Percentiles rank a stretch among this genome's conserved stretches.
These are phyloP conservation scores for Aeoliscus strigatus DNA, from an alignment of 2,797 vertebrate genomes.

Conservation along the genomic window DNA sequence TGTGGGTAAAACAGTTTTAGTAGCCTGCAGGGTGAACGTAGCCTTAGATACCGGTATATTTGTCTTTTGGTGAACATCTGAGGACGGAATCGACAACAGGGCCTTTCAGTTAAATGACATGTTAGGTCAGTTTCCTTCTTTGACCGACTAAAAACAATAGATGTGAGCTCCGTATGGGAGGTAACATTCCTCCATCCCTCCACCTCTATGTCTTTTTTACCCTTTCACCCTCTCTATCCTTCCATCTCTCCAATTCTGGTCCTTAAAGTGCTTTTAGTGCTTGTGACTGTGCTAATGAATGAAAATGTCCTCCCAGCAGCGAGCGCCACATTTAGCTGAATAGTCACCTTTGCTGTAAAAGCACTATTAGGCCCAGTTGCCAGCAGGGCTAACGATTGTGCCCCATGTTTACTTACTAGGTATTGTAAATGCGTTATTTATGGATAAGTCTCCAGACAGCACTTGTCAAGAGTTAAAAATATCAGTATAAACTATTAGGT, in stretches of 20 bases:
- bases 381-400: conserved; percentile 92
- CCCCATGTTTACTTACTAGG: conserved; percentile 96
- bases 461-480: conserved; percentile 95
- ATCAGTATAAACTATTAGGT: conserved; percentile 83
- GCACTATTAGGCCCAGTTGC: conserved; percentile 87
- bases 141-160: conserved; percentile 52
- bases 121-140: conserved; percentile 56
- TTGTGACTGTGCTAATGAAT: conserved; percentile 98
- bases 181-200: conserved; percentile 53
- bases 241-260: conserved; percentile 80
- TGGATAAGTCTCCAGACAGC: conserved; percentile 89
- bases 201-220: conserved; percentile 58
- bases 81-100: too few relatives aligned
- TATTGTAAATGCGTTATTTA: conserved; percentile 99
- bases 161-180: conserved; percentile 57
- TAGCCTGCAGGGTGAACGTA: too few relatives aligned
- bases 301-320: conserved; percentile 92
- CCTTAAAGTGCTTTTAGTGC: conserved; percentile 99
- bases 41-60: too few relatives aligned
- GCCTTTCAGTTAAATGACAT: too few relatives aligned
- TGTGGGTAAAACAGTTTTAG: too few relatives aligned
- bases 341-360: conserved; percentile 99
- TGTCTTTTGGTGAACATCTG: too few relatives aligned
- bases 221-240: conserved; percentile 62
- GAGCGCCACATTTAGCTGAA: conserved; percentile 94